Evolutionary conservation across 2,888 invertebrate species (phyloP).

Genomic region (Stictocephala bisonia): DNA sequence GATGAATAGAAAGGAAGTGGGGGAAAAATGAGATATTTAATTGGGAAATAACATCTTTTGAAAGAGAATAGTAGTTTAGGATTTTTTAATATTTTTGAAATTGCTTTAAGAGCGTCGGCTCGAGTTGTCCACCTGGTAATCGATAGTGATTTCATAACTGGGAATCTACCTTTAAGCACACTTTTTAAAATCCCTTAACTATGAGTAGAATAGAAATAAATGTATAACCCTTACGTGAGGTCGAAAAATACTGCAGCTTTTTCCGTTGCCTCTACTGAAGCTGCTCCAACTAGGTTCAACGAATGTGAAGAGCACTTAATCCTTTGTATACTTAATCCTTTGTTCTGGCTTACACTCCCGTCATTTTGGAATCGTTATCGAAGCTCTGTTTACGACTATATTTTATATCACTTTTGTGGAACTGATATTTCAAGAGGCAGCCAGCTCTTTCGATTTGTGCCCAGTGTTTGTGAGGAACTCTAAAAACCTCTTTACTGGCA

Average conservation of each 20-base stretch:
- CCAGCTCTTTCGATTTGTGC: background rate
- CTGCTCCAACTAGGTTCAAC: slow-evolving; percentile 22
- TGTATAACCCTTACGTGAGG: background rate
- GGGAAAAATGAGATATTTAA: no score
- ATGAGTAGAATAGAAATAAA: slow-evolving; percentile 31
- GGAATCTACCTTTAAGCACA: slow-evolving; percentile 23
- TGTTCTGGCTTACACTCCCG: slow-evolving; percentile 37
- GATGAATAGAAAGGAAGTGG: no score
- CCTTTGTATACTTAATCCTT: slow-evolving; percentile 6
- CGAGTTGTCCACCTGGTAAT: slow-evolving; percentile 21
- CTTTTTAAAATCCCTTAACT: slow-evolving; percentile 16
- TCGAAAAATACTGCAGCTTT: slow-evolving; percentile 28
- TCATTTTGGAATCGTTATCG: slow-evolving; percentile 16
- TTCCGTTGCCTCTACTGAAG: slow-evolving; percentile 33
- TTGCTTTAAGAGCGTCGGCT: slow-evolving; percentile 1
- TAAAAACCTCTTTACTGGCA: no score
- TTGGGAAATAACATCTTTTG: no score
- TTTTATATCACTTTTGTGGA: background rate
- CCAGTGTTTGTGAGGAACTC: no score
- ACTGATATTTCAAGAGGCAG: background rate
- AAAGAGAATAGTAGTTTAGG: no score
- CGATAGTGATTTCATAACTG: slow-evolving; percentile 26
- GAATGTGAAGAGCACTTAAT: slow-evolving; percentile 26
- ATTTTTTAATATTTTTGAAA: no score
- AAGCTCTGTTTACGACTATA: slow-evolving; percentile 20